Base-by-base conservation (phyloP, 2,888 invertebrate species). In the Plagiodera versicolora region DNA sequence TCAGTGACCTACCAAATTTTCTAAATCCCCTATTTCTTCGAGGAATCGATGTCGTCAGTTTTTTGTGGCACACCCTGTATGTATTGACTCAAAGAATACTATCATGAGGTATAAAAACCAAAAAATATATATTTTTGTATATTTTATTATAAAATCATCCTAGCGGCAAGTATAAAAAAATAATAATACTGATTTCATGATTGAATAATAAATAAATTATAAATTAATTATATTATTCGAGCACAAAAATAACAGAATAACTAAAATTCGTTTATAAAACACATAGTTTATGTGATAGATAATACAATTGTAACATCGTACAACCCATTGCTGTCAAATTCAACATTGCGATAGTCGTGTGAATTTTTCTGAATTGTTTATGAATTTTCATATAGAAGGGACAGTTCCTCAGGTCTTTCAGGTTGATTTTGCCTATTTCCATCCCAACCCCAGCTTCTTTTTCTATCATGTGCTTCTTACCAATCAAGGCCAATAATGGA, bases 311-410 rank as follows among this genome's bases (percentile, higher is more conserved):
- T 63, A 89, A 80, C 49, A 86, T 83, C 9, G 89, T 88, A 72
- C 87, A 88, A 6, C 83, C 83, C 80, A 90, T 85, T 0, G 88
- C 83, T 19, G 86, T 81, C 80, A 94, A 86, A 74, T 94, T 94
- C 58, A 91, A 91, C 78, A 91, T 87, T 11, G 93, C 93, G 70
- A 92, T 89, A 62, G 83, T 83, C 76, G 89, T 88, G 81, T 94
- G 94, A 55, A 89, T 85, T 45, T 86, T 84, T 53, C 94, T 86
- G 81, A 94, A 94, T 28, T 86, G 82, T 67, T 83, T 85, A 74
- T 93, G 86, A 14, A 92, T 85, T 72, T 86, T 86, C 69, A 90
- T 82, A 81, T 94, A 94, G 75, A 90, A 89, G 0, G 92, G 91
- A 75, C 92, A 92, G 74, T 89, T 85, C 16, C 87, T 85, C 20